A percentile compares a stretch with the other conserved stretches of the same genome.
Conservation (phyloP, 2,888 invertebrate species). For the Anticlea derivata region DNA sequence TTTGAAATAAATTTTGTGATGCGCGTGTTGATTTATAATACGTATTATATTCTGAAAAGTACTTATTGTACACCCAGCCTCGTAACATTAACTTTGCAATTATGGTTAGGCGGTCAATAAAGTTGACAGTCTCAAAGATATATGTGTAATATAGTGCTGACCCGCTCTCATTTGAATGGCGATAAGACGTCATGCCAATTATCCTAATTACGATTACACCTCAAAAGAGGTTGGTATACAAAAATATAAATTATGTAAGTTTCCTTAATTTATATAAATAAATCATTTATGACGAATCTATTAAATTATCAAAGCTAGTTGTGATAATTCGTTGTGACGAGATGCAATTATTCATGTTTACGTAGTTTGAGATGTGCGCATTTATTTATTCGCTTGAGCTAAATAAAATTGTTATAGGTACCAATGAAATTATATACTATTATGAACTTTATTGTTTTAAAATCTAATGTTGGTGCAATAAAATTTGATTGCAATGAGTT, state of each 20-base stretch:
- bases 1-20: too few relatives aligned
- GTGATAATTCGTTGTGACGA: slow-evolving; percentile 27
- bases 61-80: too few relatives aligned
- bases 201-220: too few relatives aligned
- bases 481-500: slow-evolving; percentile 18
- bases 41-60: too few relatives aligned
- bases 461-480: slow-evolving; percentile 29
- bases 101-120: too few relatives aligned
- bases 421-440: slow-evolving; percentile 50
- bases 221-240: not conserved
- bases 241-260: not conserved
- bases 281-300: not conserved
- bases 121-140: too few relatives aligned
- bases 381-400: slow-evolving; percentile 35
- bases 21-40: too few relatives aligned
- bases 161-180: too few relatives aligned
- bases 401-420: slow-evolving; percentile 50
- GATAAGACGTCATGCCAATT: too few relatives aligned
- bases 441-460: slow-evolving; percentile 36
- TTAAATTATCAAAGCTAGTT: slow-evolving; percentile 19
- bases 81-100: too few relatives aligned
- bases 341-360: slow-evolving; percentile 21
- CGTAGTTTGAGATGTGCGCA: slow-evolving; percentile 43
- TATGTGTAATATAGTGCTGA: too few relatives aligned
- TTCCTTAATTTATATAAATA: not conserved